These are phyloP conservation scores for Oscheius sp. DNA, from an alignment of 2,888 invertebrate species.

Conservation along the genomic window DNA sequence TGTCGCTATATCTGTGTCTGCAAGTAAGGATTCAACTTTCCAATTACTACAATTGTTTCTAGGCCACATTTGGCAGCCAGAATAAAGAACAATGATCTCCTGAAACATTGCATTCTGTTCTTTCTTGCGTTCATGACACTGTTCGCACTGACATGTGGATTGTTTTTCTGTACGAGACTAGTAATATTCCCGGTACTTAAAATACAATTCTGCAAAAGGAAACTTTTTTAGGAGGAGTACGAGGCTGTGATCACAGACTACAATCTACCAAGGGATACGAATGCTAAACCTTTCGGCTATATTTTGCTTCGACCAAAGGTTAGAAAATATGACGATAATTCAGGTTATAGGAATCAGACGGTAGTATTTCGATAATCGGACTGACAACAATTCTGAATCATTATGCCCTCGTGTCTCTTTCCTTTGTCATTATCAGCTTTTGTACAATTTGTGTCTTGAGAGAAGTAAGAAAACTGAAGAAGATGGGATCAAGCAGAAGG, in stretches of 20 bases:
- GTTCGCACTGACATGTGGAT: constrained; percentile 8
- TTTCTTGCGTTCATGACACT: constrained; percentile 3
- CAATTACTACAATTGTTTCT: not conserved
- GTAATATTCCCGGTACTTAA: not conserved
- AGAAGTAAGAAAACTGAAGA: not conserved
- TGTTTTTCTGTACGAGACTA: constrained; percentile 8
- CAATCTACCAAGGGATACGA: not conserved
- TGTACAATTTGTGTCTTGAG: not conserved
- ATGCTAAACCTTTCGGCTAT: constrained; percentile 10
- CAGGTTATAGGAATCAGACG: not conserved
- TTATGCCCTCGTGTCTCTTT: constrained; percentile 9
- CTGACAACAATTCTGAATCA: constrained; percentile 18
- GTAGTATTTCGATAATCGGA: constrained; percentile 4
- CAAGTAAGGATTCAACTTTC: not conserved
- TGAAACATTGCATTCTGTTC: not conserved
- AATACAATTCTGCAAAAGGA: not conserved
- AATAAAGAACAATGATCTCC: not conserved
- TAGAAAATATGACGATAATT: not conserved
- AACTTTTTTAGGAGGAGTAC: not conserved
- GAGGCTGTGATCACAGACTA: not conserved
- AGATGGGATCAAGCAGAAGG: not conserved
- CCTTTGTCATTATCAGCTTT: constrained; percentile 1
- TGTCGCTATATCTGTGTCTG: constrained; percentile 18
- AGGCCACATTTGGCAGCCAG: not conserved
- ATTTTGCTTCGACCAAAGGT: constrained; percentile 18